Conservation (phyloP, 2,113 vertebrate genomes). For the Alosa alosa region DNA sequence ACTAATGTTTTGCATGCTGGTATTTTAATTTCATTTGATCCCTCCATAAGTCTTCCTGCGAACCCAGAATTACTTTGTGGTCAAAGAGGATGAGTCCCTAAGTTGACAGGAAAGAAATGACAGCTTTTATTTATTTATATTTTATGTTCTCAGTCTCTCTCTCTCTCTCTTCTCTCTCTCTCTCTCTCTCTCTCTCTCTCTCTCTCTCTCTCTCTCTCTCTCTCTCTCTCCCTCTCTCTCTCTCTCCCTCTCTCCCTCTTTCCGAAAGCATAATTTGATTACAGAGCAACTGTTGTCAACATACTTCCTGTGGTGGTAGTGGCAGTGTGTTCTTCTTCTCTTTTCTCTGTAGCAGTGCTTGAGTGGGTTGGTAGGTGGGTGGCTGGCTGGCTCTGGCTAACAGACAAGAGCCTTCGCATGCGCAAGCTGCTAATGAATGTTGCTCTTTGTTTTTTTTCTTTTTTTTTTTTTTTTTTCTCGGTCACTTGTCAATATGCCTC, state of each 20-base stretch:
- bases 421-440: slow-evolving; percentile 57
- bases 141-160: background rate
- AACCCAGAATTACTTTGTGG: slow-evolving; percentile 40
- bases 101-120: slow-evolving; percentile 52
- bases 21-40: slow-evolving; percentile 59
- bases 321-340: slow-evolving; percentile 18
- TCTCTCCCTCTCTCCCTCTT: slow-evolving; percentile 9
- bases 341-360: background rate
- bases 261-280: slow-evolving; percentile 62
- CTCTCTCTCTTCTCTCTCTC: background rate
- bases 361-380: slow-evolving; percentile 41
- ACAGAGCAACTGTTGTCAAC: slow-evolving; percentile 66
- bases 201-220: background rate
- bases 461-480: slow-evolving; percentile 15
- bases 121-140: slow-evolving; percentile 33
- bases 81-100: slow-evolving; percentile 36
- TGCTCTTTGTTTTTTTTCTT: slow-evolving; percentile 59
- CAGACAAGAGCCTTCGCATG: slow-evolving; percentile 52
- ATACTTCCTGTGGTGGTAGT: slow-evolving; percentile 64
- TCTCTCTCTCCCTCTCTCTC: background rate
- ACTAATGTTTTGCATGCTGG: slow-evolving; percentile 43
- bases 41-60: slow-evolving; percentile 43
- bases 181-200: background rate
- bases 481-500: slow-evolving; percentile 57
- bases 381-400: slow-evolving; percentile 54